A percentile compares a stretch with the other conserved stretches of the same genome.
Conservation (phyloP, 2,113 vertebrate genomes). For the Picathartes gymnocephalus region DNA sequence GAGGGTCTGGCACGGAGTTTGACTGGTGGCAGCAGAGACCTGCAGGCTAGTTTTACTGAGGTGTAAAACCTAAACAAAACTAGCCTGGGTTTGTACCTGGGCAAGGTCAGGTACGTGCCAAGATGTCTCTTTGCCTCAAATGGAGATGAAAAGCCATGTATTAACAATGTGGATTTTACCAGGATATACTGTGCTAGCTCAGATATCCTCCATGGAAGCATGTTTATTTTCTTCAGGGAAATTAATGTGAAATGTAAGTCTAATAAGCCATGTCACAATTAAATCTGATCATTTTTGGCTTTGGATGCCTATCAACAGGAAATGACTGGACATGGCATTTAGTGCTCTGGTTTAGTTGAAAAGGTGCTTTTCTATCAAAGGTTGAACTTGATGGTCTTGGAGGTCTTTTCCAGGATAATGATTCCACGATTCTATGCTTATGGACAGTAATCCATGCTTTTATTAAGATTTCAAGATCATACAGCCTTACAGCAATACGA, state of each 20-base stretch:
- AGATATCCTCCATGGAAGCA: not conserved
- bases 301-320: not conserved
- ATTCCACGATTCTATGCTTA: not conserved
- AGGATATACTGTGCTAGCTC: not conserved
- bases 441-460: not conserved
- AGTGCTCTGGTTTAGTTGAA: not conserved
- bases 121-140: not conserved
- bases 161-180: not conserved
- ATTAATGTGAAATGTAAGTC: not conserved
- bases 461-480: not conserved
- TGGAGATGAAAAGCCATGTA: not conserved
- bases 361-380: not conserved
- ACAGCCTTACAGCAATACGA: not conserved
- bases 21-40: not conserved
- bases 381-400: not conserved
- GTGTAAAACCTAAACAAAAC: not conserved
- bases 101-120: not conserved
- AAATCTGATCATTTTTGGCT: not conserved
- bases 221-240: not conserved
- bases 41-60: not conserved
- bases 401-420: not conserved
- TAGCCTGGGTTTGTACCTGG: not conserved
- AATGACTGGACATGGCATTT: not conserved
- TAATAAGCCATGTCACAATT: not conserved
- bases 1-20: not conserved